Percentiles rank a stretch among this genome's conserved stretches.
phyloP scores from a whole-genome alignment of 2,113 vertebrate genomes.

The Odontesthes bonariensis region DNA sequence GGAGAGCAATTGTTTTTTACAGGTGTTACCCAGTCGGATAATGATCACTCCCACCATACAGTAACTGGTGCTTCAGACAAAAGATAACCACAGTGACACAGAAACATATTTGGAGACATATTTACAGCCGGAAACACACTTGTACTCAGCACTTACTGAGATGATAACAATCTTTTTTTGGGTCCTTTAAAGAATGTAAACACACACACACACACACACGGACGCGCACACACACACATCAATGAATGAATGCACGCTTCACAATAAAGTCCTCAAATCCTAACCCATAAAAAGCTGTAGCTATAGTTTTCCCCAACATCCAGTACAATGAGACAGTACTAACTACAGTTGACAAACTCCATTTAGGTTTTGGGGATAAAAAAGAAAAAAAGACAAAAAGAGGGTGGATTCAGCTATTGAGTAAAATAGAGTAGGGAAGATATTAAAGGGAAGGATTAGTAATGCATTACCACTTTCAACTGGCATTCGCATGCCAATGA shows the following conservation, averaged over 20 bases:
- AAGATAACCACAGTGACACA: slow-evolving; percentile 22
- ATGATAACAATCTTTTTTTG: slow-evolving; percentile 51
- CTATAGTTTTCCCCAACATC: not conserved
- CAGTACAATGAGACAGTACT: slow-evolving; percentile 9
- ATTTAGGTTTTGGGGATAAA: slow-evolving; percentile 13
- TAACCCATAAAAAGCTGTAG: not conserved
- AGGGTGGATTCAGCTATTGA: slow-evolving; percentile 26
- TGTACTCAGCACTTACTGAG: slow-evolving; percentile 36
- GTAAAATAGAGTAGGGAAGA: slow-evolving; percentile 24
- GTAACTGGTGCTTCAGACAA: slow-evolving; percentile 50
- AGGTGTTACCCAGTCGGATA: slow-evolving; percentile 49
- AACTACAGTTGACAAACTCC: slow-evolving; percentile 4
- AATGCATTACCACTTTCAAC: slow-evolving; percentile 33
- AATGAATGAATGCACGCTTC: slow-evolving; percentile 14
- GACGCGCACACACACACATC: not conserved
- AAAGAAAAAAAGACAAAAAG: not conserved
- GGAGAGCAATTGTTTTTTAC: slow-evolving; percentile 44
- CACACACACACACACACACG: not conserved
- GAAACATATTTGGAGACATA: slow-evolving; percentile 39
- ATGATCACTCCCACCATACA: slow-evolving; percentile 48
- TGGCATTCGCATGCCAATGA: slow-evolving; percentile 25
- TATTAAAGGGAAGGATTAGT: slow-evolving; percentile 10
- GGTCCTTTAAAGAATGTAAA: slow-evolving; percentile 18
- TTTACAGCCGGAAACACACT: slow-evolving; percentile 41
- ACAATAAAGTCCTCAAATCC: slow-evolving; percentile 17